Conservation (phyloP, 2,888 invertebrate species). For the Cantharis rufa region DNA sequence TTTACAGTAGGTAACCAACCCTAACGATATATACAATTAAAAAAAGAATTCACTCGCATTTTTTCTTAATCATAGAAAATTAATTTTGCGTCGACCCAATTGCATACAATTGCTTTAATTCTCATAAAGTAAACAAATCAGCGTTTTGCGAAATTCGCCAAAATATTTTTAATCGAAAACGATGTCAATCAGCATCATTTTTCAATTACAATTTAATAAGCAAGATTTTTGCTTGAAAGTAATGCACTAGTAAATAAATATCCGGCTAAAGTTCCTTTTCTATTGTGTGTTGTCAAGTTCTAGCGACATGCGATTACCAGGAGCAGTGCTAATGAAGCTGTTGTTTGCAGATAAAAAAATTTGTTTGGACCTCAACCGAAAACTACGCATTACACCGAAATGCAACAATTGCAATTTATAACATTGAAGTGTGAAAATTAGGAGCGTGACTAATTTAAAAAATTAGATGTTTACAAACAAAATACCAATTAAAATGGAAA, state of each 20-base stretch:
- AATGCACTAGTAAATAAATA: constrained; percentile 21
- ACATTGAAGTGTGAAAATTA: not conserved
- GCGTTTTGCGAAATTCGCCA: not conserved
- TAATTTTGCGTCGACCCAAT: not conserved
- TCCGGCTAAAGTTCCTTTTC: not conserved
- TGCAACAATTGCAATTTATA: not conserved
- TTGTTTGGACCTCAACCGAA: not conserved
- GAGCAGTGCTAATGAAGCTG: not conserved
- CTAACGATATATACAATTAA: constrained; percentile 44
- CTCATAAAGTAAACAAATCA: not conserved
- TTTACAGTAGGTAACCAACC: constrained; percentile 50
- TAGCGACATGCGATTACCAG: not conserved
- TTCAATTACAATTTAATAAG: not conserved
- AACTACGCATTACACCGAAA: not conserved
- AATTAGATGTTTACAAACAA: not conserved
- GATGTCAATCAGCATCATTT: not conserved
- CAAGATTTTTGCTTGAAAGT: constrained; percentile 12
- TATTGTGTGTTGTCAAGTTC: not conserved
- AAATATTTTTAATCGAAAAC: not conserved
- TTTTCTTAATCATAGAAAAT: not conserved
- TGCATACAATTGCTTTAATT: not conserved
- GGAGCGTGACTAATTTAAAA: not conserved
- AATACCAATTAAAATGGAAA: not conserved
- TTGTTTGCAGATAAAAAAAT: not conserved
- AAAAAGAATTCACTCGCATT: not conserved